Percentiles rank a stretch among this genome's conserved stretches.
Conservation (phyloP, 2,888 invertebrate genomes). For the Ophion ventricosus region DNA sequence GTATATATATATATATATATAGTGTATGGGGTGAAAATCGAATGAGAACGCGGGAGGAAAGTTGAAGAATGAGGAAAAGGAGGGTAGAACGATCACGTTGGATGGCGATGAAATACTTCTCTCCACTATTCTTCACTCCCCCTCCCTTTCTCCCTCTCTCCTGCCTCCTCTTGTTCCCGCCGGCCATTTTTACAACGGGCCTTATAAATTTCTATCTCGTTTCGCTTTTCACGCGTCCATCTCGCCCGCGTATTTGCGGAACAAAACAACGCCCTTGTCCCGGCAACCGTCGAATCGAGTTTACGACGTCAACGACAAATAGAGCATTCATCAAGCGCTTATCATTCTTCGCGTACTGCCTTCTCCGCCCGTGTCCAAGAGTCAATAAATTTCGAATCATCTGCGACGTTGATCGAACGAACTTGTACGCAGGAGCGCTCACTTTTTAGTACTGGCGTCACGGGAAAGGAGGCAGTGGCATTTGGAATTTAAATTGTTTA, state of each 20-base stretch:
- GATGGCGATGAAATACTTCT: conserved; percentile 71
- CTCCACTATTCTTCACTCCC: conserved; percentile 70
- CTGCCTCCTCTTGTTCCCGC: conserved; percentile 59
- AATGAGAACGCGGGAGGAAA: conserved; percentile 27
- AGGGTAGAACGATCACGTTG: conserved; percentile 17
- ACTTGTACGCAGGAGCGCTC: not conserved
- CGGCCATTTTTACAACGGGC: conserved; percentile 36
- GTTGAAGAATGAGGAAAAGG: conserved; percentile 3
- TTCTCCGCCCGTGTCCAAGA: not conserved
- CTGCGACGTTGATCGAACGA: not conserved
- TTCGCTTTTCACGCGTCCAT: conserved; percentile 40
- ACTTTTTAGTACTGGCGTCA: not conserved
- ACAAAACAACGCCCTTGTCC: conserved; percentile 28
- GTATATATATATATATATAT: conserved; percentile 1
- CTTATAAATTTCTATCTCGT: conserved; percentile 58
- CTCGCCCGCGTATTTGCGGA: not conserved
- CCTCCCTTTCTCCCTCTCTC: conserved; percentile 64
- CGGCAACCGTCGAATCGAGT: conserved; percentile 21
- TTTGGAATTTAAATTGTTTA: not conserved
- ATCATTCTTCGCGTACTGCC: not conserved
- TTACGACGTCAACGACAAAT: conserved; percentile 47
- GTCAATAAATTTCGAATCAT: not conserved
- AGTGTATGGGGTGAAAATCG: conserved; percentile 2
- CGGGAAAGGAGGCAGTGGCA: not conserved
- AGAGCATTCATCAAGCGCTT: conserved; percentile 34